Percentiles rank a stretch among this genome's conserved stretches.
Evolutionary conservation across 2,888 invertebrate genomes (phyloP).

Genomic region (Ophioninae sp.): DNA sequence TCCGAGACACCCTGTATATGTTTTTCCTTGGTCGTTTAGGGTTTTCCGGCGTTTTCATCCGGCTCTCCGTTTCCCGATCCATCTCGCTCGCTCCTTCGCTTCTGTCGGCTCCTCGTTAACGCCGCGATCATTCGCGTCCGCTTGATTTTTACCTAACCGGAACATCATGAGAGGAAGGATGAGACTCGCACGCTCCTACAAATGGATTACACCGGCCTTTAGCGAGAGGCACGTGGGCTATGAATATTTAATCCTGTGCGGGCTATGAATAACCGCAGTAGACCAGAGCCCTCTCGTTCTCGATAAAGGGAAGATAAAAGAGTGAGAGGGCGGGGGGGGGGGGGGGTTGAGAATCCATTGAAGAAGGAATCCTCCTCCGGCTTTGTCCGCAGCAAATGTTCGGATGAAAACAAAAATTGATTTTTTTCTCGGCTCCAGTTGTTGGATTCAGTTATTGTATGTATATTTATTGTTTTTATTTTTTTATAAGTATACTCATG

Average conservation of each 20-base stretch:
- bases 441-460: not conserved
- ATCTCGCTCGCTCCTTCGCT: slow-evolving; percentile 4
- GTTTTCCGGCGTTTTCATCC: slow-evolving; percentile 25
- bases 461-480: too few relatives aligned
- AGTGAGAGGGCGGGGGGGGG: not conserved
- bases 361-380: not conserved
- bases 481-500: too few relatives aligned
- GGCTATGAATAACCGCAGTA: slow-evolving; percentile 21
- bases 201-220: slow-evolving; percentile 4
- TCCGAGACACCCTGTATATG: not conserved
- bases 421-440: not conserved
- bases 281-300: not conserved
- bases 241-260: slow-evolving; percentile 46
- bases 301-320: not conserved
- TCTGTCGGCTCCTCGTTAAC: slow-evolving; percentile 44
- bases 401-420: not conserved
- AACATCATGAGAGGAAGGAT: slow-evolving; percentile 38
- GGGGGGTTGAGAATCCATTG: not conserved
- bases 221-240: slow-evolving; percentile 8
- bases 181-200: not conserved
- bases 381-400: not conserved
- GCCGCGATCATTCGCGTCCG: slow-evolving; percentile 28
- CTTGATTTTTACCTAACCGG: slow-evolving; percentile 41
- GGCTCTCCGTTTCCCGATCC: slow-evolving; percentile 30
- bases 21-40: not conserved